A percentile compares a stretch with the other conserved stretches of the same genome.
Evolutionary conservation across 2,113 vertebrate species (phyloP).

Genomic region (Seriola quinqueradiata): DNA sequence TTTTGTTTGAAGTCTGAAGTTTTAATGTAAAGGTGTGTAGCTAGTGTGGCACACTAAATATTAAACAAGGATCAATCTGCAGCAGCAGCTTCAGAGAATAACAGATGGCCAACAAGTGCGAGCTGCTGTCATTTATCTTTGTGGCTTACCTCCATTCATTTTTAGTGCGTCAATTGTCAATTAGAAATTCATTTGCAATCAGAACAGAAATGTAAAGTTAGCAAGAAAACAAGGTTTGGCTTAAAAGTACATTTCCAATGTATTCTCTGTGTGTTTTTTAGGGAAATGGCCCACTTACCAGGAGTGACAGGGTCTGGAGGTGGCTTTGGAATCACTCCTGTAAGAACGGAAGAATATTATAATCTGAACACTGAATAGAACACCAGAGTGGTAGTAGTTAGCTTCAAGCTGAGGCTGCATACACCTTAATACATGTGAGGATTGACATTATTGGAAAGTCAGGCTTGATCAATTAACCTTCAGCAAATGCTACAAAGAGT

Average conservation of each 20-base stretch:
- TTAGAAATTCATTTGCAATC: no score
- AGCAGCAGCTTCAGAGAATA: neutral
- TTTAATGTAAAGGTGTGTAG: neutral
- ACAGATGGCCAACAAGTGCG: no score
- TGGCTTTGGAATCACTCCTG: slow-evolving; percentile 85
- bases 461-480: neutral
- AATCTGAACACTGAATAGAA: neutral
- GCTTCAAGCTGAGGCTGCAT: neutral
- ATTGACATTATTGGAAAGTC: neutral
- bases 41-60: neutral
- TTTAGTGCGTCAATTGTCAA: no score
- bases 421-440: neutral
- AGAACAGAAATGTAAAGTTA: no score
- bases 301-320: slow-evolving; percentile 80
- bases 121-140: no score
- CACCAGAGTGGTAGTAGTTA: neutral
- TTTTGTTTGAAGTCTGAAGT: neutral
- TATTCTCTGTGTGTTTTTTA: neutral
- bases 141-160: no score
- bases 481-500: neutral
- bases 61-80: neutral
- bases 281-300: slow-evolving; percentile 76
- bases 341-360: slow-evolving; percentile 9
- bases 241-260: neutral
- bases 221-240: neutral